Evolutionary conservation across 2,113 vertebrate species (phyloP).

Genomic region (Gymnorhina tibicen): DNA sequence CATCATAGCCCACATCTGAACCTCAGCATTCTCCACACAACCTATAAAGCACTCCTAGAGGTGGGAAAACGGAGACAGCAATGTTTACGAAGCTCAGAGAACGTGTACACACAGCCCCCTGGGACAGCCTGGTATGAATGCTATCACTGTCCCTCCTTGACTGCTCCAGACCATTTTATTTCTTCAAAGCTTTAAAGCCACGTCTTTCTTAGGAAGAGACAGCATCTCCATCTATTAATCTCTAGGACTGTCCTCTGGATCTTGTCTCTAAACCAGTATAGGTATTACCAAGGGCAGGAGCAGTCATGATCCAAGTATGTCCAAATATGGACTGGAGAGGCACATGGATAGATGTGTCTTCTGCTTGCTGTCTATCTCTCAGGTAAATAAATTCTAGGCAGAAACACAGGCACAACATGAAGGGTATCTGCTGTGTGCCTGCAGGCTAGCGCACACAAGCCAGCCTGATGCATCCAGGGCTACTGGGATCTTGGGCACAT

Average conservation of each 20-base stretch:
- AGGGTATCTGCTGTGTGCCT: background rate
- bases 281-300: background rate
- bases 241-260: background rate
- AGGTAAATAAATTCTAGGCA: background rate
- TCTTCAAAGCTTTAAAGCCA: background rate
- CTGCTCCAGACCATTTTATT: background rate
- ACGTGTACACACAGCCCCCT: fast-evolving
- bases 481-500: background rate
- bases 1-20: background rate
- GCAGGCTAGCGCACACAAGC: background rate
- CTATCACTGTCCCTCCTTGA: background rate
- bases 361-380: background rate
- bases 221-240: background rate
- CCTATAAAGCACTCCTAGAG: background rate
- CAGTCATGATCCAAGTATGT: background rate
- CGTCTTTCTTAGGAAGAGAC: background rate
- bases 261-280: background rate
- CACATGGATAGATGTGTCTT: background rate
- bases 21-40: background rate
- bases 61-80: background rate
- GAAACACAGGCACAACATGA: background rate
- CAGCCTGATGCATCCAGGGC: background rate
- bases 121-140: background rate
- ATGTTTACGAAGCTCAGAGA: background rate
- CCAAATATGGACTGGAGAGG: background rate